A percentile compares a stretch with the other conserved stretches of the same genome.
Evolutionary conservation across 2,797 vertebrate genomes (phyloP).

Genomic region (Eulemur albifrons): DNA sequence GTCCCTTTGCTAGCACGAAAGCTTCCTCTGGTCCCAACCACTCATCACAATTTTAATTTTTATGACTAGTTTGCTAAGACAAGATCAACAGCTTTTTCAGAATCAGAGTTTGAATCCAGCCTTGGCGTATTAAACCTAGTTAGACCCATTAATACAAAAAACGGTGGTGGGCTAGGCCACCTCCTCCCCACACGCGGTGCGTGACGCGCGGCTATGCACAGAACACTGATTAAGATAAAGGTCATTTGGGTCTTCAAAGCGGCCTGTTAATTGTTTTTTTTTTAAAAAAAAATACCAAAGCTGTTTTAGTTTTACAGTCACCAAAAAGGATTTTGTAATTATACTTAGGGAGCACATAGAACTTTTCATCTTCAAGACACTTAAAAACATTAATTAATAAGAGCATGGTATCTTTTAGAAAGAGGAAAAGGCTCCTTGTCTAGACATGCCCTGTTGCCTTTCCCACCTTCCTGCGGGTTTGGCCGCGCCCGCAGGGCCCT

Average conservation of each 20-base stretch:
- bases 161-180: background rate
- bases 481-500: background rate
- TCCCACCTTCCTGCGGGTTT: background rate
- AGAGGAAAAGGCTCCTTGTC: slow-evolving; percentile 51
- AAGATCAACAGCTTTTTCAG: background rate
- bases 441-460: slow-evolving; percentile 33
- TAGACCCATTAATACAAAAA: slow-evolving; percentile 15
- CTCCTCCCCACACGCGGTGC: background rate
- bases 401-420: slow-evolving; percentile 44
- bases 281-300: slow-evolving; percentile 47
- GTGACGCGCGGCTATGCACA: slow-evolving; percentile 72
- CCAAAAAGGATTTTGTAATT: slow-evolving; percentile 77
- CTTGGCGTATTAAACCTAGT: background rate
- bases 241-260: slow-evolving; percentile 73
- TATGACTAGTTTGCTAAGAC: background rate
- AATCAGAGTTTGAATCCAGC: slow-evolving; percentile 20
- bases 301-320: slow-evolving; percentile 58
- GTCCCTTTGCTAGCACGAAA: background rate
- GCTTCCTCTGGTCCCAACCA: background rate
- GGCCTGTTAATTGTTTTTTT: slow-evolving; percentile 56
- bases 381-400: slow-evolving; percentile 78
- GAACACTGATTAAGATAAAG: slow-evolving; percentile 77
- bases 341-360: slow-evolving; percentile 16
- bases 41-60: background rate
- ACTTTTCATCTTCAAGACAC: slow-evolving; percentile 74